Percentiles rank a stretch among this genome's conserved stretches.
These are phyloP conservation scores for Epiblema foenella DNA, from an alignment of 2,888 invertebrate species.

Conservation along the genomic window DNA sequence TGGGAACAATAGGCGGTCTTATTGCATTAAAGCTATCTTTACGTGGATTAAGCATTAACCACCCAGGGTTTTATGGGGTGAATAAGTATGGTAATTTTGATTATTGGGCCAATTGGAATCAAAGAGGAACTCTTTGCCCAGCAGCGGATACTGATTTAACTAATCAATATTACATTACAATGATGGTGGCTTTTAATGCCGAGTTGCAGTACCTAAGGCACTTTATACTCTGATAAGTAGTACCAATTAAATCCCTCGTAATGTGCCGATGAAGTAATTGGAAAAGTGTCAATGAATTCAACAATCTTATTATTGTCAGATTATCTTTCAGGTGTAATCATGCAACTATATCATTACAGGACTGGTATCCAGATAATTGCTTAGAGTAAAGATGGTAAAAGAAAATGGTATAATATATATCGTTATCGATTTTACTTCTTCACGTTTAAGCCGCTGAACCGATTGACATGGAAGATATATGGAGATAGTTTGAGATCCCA, in stretches of 20 bases:
- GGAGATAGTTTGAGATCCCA: no score
- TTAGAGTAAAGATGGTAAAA: no score
- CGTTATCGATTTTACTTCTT: not conserved
- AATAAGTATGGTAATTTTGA: slow-evolving; percentile 9
- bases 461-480: no score
- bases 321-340: not conserved
- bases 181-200: slow-evolving; percentile 1
- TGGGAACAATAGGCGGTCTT: no score
- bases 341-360: no score
- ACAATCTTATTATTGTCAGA: not conserved
- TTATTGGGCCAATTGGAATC: slow-evolving; percentile 2
- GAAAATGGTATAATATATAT: not conserved
- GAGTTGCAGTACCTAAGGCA: not conserved
- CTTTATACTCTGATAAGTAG: not conserved
- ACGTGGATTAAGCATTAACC: no score
- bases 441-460: no score
- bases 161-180: slow-evolving; percentile 3
- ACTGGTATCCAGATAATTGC: no score
- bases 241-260: no score
- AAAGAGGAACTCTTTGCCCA: not conserved
- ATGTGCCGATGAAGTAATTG: not conserved
- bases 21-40: no score
- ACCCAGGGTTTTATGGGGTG: not conserved
- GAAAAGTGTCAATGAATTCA: not conserved
- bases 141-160: no score